Evolutionary conservation across 1,140 invertebrate species (phyloP).

Genomic region (Penaeus vannamei): DNA sequence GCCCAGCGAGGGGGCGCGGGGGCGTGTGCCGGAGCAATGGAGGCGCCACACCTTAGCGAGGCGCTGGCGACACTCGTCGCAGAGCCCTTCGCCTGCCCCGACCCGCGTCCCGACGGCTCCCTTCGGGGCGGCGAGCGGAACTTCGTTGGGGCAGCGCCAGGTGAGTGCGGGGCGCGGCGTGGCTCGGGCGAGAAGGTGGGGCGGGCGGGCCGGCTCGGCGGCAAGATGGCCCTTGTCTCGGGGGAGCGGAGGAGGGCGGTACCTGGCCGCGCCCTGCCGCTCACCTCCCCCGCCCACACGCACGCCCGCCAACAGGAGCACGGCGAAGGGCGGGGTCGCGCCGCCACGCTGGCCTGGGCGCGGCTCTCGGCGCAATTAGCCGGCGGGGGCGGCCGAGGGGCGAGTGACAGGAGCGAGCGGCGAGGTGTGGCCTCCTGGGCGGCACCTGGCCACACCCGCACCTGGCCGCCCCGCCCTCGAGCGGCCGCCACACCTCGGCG

Average conservation of each 20-base stretch:
- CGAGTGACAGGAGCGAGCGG: slow-evolving; percentile 16
- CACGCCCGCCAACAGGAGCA: background rate
- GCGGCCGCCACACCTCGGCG: background rate
- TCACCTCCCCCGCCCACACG: slow-evolving; percentile 10
- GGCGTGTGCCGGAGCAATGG: too few species aligned
- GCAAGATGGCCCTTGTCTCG: slow-evolving; percentile 52
- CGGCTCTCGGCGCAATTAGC: slow-evolving; percentile 46
- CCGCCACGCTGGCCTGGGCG: background rate
- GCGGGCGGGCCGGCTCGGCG: background rate
- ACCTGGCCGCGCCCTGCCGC: slow-evolving; percentile 55
- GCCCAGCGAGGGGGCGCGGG: too few species aligned
- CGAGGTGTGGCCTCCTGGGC: slow-evolving; percentile 42
- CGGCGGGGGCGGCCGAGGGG: slow-evolving; percentile 19
- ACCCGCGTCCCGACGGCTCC: too few species aligned
- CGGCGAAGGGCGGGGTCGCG: slow-evolving; percentile 27
- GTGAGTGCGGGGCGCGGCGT: background rate
- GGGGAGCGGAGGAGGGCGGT: slow-evolving; percentile 46
- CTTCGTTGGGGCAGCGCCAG: too few species aligned
- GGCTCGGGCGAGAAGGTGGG: background rate
- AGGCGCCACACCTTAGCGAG: too few species aligned
- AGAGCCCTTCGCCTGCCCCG: too few species aligned
- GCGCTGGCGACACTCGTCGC: too few species aligned
- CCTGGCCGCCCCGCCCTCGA: slow-evolving; percentile 20
- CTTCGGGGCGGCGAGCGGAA: too few species aligned
- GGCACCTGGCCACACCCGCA: slow-evolving; percentile 36